A percentile compares a stretch with the other conserved stretches of the same genome.
Evolutionary conservation across 2,888 invertebrate genomes (phyloP).

Genomic region (Apamea crenata): DNA sequence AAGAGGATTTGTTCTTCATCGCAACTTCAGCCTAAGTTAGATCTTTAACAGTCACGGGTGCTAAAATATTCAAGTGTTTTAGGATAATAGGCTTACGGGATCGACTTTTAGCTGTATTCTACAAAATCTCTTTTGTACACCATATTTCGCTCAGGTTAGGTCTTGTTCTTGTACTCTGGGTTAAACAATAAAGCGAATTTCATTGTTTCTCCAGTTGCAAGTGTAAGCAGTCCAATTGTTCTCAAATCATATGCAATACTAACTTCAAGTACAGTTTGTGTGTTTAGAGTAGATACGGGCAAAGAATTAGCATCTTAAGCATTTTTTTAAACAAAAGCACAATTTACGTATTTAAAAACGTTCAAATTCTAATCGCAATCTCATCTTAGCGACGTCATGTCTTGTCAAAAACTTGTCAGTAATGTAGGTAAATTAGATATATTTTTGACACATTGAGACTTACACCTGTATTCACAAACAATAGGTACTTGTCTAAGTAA

Average conservation of each 20-base stretch:
- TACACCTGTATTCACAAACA: too few relatives aligned
- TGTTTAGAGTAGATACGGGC: background rate
- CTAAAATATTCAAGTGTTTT: background rate
- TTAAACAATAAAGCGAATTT: constrained; percentile 3
- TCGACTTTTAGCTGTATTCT: background rate
- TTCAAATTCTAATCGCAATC: background rate
- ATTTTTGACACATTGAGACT: too few relatives aligned
- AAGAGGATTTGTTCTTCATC: background rate
- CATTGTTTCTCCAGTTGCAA: constrained; percentile 11
- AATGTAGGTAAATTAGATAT: too few relatives aligned
- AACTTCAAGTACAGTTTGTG: background rate
- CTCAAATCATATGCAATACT: background rate
- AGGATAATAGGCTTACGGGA: background rate
- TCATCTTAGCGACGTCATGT: too few relatives aligned
- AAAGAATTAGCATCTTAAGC: background rate
- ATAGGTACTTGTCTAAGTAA: too few relatives aligned
- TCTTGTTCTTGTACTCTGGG: background rate
- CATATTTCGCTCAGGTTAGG: background rate
- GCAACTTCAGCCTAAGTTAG: background rate
- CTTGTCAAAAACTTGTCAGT: too few relatives aligned
- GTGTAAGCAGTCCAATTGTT: constrained; percentile 18
- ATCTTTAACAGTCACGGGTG: background rate
- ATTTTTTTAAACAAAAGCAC: background rate
- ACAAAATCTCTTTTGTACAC: background rate
- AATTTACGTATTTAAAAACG: background rate